A percentile compares a stretch with the other conserved stretches of the same genome.
These are phyloP conservation scores for Anoura caudifer DNA, from an alignment of 2,113 vertebrate genomes.

Conservation along the genomic window DNA sequence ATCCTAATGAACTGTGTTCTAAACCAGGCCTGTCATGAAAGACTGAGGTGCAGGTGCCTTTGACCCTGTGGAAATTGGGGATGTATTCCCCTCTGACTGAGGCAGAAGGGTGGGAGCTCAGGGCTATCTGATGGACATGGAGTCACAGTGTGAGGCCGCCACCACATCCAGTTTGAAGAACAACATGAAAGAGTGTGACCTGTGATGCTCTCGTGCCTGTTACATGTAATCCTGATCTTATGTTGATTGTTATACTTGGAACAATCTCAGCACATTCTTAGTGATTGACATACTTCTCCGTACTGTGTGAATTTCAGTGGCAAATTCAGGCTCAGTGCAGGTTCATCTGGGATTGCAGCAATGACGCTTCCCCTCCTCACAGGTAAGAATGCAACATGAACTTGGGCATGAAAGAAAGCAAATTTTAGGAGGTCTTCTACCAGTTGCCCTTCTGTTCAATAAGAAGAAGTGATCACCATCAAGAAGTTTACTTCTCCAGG, in stretches of 20 bases:
- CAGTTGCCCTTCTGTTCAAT: not conserved
- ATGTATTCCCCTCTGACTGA: not conserved
- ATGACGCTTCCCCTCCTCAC: not conserved
- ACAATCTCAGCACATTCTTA: not conserved
- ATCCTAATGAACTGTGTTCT: not conserved
- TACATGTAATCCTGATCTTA: not conserved
- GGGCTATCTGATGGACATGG: not conserved
- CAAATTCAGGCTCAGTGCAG: not conserved
- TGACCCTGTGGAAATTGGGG: not conserved
- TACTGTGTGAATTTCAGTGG: not conserved
- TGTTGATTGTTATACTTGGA: not conserved
- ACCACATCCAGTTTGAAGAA: not conserved
- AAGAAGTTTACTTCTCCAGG: not conserved
- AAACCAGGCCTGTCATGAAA: not conserved
- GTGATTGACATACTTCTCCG: not conserved
- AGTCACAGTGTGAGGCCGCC: not conserved
- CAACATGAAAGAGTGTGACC: not conserved
- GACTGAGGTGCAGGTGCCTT: not conserved
- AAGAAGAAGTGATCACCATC: not conserved
- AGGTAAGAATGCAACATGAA: not conserved
- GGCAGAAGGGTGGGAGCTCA: not conserved
- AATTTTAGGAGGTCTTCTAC: not conserved
- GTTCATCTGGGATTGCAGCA: not conserved
- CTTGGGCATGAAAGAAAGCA: not conserved
- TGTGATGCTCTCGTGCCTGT: not conserved